Conservation (phyloP, 2,888 invertebrate species). For the Luperina testacea region DNA sequence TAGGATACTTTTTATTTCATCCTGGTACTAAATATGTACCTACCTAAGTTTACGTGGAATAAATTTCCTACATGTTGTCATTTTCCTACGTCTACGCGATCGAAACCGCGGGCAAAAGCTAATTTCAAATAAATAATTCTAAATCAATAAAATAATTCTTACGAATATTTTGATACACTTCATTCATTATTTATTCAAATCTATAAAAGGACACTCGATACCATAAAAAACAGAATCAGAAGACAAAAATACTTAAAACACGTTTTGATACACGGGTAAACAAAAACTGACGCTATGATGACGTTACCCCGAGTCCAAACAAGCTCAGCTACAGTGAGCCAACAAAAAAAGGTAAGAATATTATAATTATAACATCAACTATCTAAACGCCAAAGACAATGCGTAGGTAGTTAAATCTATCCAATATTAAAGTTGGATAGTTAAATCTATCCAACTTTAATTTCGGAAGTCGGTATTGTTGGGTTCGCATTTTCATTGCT, state of each 20-base stretch:
- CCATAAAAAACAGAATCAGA: slow-evolving; percentile 7
- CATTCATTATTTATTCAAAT: slow-evolving; percentile 1
- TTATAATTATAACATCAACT: too few relatives aligned
- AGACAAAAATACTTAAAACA: slow-evolving; percentile 10
- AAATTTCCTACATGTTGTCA: too few relatives aligned
- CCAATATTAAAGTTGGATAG: too few relatives aligned
- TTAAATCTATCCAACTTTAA: too few relatives aligned
- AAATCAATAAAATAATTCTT: background rate
- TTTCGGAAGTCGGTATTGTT: too few relatives aligned
- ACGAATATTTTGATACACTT: background rate
- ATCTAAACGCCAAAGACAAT: background rate
- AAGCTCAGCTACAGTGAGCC: background rate
- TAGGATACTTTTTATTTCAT: too few relatives aligned
- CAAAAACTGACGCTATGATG: slow-evolving; percentile 2
- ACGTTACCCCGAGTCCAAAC: background rate
- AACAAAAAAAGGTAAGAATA: background rate
- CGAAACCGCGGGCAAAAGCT: background rate
- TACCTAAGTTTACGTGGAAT: too few relatives aligned
- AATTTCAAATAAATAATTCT: background rate
- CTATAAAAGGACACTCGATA: background rate
- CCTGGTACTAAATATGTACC: too few relatives aligned
- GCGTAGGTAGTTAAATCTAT: slow-evolving; percentile 1
- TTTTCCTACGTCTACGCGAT: background rate
- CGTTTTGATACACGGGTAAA: background rate
- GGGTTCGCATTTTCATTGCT: too few relatives aligned